These are phyloP conservation scores for Linepithema humile DNA, from an alignment of 1,140 invertebrate genomes.

Conservation along the genomic window DNA sequence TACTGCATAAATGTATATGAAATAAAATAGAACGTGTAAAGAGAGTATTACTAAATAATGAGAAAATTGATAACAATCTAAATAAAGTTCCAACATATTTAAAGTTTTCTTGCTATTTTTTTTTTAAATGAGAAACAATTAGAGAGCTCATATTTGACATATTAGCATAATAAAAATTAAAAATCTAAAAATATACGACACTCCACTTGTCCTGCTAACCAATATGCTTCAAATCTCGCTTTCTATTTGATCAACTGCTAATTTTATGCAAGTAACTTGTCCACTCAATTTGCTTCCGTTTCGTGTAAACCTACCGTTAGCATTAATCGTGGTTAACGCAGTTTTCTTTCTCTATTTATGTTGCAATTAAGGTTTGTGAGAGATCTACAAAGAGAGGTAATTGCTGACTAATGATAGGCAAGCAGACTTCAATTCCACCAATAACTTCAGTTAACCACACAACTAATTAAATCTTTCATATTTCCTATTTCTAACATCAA, in stretches of 20 bases:
- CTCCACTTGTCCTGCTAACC: too few species aligned
- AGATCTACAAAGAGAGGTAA: neutral
- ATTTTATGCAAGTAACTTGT: neutral
- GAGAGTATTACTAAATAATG: neutral
- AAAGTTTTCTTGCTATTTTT: neutral
- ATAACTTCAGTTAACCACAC: neutral
- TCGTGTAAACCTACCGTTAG: neutral
- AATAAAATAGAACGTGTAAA: neutral
- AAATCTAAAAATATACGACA: neutral
- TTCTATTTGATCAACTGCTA: neutral
- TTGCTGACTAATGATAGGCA: neutral
- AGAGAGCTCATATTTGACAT: neutral
- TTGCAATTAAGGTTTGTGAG: neutral
- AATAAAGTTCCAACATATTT: neutral
- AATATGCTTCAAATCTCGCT: neutral
- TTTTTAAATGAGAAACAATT: neutral
- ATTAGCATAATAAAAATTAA: neutral
- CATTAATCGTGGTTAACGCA: neutral
- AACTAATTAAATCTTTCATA: neutral
- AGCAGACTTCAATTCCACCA: neutral
- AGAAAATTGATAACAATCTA: neutral
- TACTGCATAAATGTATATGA: neutral
- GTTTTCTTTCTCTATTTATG: conserved; percentile 3
- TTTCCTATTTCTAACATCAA: neutral
- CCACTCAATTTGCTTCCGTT: neutral